Evolutionary conservation across 2,797 vertebrate species (phyloP).

Genomic region (Cetoscarus ocellatus): DNA sequence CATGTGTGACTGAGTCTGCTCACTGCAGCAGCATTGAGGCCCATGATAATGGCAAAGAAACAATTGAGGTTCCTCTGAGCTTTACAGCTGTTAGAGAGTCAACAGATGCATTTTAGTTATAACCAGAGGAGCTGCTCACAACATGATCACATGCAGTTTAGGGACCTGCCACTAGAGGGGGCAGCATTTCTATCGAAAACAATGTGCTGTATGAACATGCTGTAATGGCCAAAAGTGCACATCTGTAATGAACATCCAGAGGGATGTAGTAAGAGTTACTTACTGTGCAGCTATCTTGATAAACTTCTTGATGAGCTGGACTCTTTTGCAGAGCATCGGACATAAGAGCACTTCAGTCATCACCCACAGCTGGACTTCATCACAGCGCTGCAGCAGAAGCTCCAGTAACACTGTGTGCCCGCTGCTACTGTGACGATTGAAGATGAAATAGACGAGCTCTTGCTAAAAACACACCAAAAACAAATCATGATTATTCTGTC

Average conservation of each 20-base stretch:
- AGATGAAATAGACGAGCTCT: conserved; percentile 96
- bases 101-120: conserved; percentile 7
- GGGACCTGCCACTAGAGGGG: conserved; percentile 61
- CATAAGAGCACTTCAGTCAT: conserved; percentile 96
- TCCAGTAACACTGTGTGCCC: conserved; percentile 90
- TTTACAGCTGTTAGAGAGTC: conserved; percentile 88
- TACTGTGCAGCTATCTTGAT: conserved; percentile 98
- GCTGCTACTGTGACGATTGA: conserved; percentile 89
- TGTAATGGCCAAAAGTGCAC: neutral
- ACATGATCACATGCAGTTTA: conserved; percentile 32
- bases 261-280: conserved; percentile 70
- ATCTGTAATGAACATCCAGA: neutral
- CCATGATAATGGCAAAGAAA: conserved; percentile 98
- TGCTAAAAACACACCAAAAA: conserved; percentile 85
- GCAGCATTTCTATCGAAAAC: conserved; percentile 17
- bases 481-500: neutral
- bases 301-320: conserved; percentile 99
- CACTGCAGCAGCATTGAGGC: conserved; percentile 95
- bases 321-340: conserved; percentile 91
- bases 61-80: conserved; percentile 96
- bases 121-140: neutral
- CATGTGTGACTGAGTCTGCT: conserved; percentile 95
- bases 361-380: conserved; percentile 97
- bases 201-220: too few relatives aligned
- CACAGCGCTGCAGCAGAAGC: conserved; percentile 94